Percentiles rank a stretch among this genome's conserved stretches.
These are phyloP conservation scores for Crocodylus rhombifer DNA, from an alignment of 2,797 vertebrate species.

Conservation along the genomic window DNA sequence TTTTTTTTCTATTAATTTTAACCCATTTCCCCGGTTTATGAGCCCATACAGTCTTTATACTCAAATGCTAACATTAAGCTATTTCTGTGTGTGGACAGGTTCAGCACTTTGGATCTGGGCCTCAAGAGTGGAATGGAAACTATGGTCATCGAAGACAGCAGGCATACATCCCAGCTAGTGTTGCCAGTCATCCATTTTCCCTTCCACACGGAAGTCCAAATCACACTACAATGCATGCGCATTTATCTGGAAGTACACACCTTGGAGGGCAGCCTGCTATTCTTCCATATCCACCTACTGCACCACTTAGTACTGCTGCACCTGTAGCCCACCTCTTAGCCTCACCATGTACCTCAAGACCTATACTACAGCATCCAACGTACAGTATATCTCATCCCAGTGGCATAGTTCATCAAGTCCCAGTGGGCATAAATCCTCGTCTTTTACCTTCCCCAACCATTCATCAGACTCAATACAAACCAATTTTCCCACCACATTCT, in stretches of 20 bases:
- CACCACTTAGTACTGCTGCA: slow-evolving; percentile 88
- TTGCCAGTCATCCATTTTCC: slow-evolving; percentile 91
- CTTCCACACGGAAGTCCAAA: slow-evolving; percentile 94
- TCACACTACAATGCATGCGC: slow-evolving; percentile 86
- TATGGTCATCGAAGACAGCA: slow-evolving; percentile 91
- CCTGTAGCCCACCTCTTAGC: slow-evolving; percentile 95
- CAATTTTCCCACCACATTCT: slow-evolving; percentile 93
- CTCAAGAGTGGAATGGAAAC: slow-evolving; percentile 97
- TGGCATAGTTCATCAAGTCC: slow-evolving; percentile 93
- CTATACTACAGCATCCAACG: slow-evolving; percentile 89
- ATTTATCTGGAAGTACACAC: slow-evolving; percentile 86
- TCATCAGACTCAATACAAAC: slow-evolving; percentile 96
- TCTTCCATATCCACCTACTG: slow-evolving; percentile 90
- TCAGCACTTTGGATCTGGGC: slow-evolving; percentile 92
- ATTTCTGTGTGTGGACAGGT: slow-evolving; percentile 82
- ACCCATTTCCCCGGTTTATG: slow-evolving; percentile 55
- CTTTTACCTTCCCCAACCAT: slow-evolving; percentile 94
- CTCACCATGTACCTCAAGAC: slow-evolving; percentile 91
- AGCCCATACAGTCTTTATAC: neutral
- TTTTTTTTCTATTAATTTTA: slow-evolving; percentile 51
- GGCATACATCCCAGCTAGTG: slow-evolving; percentile 90
- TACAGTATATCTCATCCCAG: slow-evolving; percentile 91
- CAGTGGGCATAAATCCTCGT: slow-evolving; percentile 94
- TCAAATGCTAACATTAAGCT: neutral
- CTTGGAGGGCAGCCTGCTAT: slow-evolving; percentile 90